Conservation (phyloP, 2,113 vertebrate genomes). For the Xiphophorus hellerii region DNA sequence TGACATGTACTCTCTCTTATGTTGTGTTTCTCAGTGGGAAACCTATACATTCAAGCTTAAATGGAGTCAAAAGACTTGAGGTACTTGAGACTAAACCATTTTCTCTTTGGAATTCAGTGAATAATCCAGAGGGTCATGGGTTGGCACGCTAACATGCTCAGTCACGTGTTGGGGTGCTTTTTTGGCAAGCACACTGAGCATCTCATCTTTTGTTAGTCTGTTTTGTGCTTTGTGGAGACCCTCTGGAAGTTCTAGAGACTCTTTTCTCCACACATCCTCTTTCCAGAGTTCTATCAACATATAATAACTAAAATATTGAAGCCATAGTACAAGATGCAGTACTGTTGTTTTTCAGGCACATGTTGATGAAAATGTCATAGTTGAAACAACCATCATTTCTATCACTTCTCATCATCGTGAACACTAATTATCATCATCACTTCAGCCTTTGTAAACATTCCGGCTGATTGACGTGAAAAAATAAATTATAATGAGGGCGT, state of each 20-base stretch:
- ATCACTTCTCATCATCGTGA: conserved; percentile 62
- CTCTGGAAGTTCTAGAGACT: conserved; percentile 43
- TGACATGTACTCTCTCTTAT: background rate
- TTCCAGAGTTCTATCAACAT: conserved; percentile 1
- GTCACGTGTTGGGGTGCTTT: conserved; percentile 47
- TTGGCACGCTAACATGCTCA: conserved; percentile 38
- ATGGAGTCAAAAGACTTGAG: conserved; percentile 21
- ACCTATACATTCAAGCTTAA: background rate
- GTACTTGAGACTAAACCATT: conserved; percentile 23
- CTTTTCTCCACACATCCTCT: conserved; percentile 45
- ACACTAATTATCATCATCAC: conserved; percentile 51
- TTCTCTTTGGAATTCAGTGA: conserved; percentile 12
- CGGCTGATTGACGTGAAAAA: conserved; percentile 59
- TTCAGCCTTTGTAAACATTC: conserved; percentile 45
- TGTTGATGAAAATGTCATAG: conserved; percentile 28
- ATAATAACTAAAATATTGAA: conserved; percentile 4
- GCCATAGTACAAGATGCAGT: background rate
- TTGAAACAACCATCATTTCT: conserved; percentile 44
- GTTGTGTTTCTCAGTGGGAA: background rate
- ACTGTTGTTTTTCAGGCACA: conserved; percentile 12
- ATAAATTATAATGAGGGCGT: conserved; percentile 54
- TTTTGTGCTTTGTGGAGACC: conserved; percentile 22
- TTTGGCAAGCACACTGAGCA: conserved; percentile 35
- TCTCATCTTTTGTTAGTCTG: conserved; percentile 30
- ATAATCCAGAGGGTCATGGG: conserved; percentile 18